Base-by-base conservation (phyloP, 37 sponge, comb jelly and placozoan species). In the Halichondria panicea region DNA sequence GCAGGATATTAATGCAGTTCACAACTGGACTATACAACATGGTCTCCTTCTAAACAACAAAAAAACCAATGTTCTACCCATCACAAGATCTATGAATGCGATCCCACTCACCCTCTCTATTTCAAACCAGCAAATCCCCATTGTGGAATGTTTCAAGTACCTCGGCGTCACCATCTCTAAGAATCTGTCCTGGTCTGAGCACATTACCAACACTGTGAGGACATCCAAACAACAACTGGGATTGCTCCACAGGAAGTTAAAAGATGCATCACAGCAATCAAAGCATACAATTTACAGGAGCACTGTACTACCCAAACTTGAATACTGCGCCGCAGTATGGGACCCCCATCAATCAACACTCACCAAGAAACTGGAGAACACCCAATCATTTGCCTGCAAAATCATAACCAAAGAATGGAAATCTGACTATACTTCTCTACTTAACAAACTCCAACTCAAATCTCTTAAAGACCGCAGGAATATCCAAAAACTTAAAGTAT, bases 121-220 rank as follows among this genome's bases (percentile, higher is more conserved):
- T 31, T 31, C 27, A 21, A n/a, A n/a, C 8, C n/a, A 19, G 15
- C 39, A 22, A 12, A 31, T 38, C 13, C n/a, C 15, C 15, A 9
- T 22, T 12, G 8, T 9, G 27, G 43, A 12, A 21, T 31, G 21
- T 19, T 22, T 33, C 35, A 38, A 12, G 39, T 67, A 38, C 35
- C 69, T 67, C 9, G 69, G 69, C 11, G 69, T 33, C 21, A 67
- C n/a, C 43, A 40, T 67, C 21, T 7, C 15, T 67, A 31, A 24
- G 41, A 30, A 70, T 7, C 71, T 70, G 25, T 18, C 53, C n/a
- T 70, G 71, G 71, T 31, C 15, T 43, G 27, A 24, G 7, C 53
- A 70, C 44, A 27, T 43, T 45, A 31, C 53, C 21, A 13, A 12
- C 4, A 39, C 30, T 22, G 41, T 46, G 5, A 70, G 44, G 48